These are phyloP conservation scores for Onchidella celtica DNA, from an alignment of 2,888 invertebrate genomes.

Conservation along the genomic window DNA sequence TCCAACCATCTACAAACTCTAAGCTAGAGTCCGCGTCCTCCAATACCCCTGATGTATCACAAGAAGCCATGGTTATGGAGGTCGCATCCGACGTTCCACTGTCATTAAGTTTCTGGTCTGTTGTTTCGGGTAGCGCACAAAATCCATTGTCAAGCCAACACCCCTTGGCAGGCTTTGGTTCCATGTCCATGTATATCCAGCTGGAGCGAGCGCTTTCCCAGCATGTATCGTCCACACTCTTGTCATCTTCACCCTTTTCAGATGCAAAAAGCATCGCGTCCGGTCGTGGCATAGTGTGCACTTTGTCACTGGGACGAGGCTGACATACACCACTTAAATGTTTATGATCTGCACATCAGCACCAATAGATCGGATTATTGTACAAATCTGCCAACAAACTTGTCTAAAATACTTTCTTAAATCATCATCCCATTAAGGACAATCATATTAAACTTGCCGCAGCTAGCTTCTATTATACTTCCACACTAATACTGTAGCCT, in stretches of 20 bases:
- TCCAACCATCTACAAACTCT: constrained; percentile 22
- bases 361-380: too few relatives aligned
- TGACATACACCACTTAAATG: too few relatives aligned
- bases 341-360: too few relatives aligned
- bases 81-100: not conserved
- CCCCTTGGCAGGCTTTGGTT: constrained; percentile 29
- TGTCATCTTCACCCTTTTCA: not conserved
- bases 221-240: constrained; percentile 24
- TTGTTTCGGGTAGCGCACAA: not conserved
- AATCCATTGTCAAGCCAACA: constrained; percentile 18
- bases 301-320: too few relatives aligned
- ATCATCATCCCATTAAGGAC: too few relatives aligned
- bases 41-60: not conserved
- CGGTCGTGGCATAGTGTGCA: not conserved
- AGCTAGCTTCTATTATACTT: too few relatives aligned
- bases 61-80: not conserved
- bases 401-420: too few relatives aligned
- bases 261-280: constrained; percentile 12
- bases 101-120: not conserved
- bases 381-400: too few relatives aligned
- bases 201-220: constrained; percentile 56
- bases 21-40: constrained; percentile 6
- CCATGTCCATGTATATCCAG: constrained; percentile 61
- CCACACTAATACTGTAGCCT: too few relatives aligned
- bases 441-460: too few relatives aligned